Conservation (phyloP, 2,888 invertebrate species). For the Psylliodes chrysocephalus region DNA sequence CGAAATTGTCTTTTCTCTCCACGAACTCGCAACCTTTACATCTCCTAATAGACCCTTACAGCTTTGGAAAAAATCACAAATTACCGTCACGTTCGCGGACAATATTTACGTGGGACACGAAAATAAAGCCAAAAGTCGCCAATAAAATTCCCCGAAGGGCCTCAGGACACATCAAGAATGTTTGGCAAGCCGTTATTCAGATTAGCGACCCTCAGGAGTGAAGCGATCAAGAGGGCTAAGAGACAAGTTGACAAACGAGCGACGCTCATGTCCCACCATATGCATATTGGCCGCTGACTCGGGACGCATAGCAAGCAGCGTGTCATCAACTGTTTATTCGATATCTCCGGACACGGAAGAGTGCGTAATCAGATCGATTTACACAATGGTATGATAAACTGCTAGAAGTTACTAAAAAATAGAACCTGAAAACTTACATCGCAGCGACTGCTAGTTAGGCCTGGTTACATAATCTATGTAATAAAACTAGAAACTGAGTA, state of each 20-base stretch:
- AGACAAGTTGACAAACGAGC: slow-evolving; percentile 52
- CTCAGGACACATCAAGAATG: slow-evolving; percentile 39
- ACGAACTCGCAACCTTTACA: too few relatives aligned
- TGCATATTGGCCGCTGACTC: slow-evolving; percentile 48
- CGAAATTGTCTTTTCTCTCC: slow-evolving; percentile 4
- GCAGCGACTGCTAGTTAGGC: too few relatives aligned
- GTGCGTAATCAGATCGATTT: neutral
- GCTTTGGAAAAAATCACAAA: slow-evolving; percentile 20
- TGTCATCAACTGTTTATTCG: slow-evolving; percentile 48
- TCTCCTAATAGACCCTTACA: neutral
- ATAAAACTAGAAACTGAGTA: too few relatives aligned
- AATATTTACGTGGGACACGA: slow-evolving; percentile 43
- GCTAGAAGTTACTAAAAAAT: too few relatives aligned
- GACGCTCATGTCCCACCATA: slow-evolving; percentile 36
- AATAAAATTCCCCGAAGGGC: slow-evolving; percentile 44
- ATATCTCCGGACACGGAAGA: slow-evolving; percentile 22
- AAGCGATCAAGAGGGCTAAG: slow-evolving; percentile 41
- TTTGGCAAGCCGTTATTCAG: slow-evolving; percentile 44
- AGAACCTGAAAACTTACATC: too few relatives aligned
- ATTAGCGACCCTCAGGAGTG: slow-evolving; percentile 42
- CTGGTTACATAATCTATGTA: too few relatives aligned
- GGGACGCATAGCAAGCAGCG: slow-evolving; percentile 50
- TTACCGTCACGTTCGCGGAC: slow-evolving; percentile 38
- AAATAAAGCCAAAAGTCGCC: slow-evolving; percentile 39
- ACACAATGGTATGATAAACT: too few relatives aligned